Evolutionary conservation across 2,113 vertebrate genomes (phyloP).

Genomic region (Amphilophus citrinellus): DNA sequence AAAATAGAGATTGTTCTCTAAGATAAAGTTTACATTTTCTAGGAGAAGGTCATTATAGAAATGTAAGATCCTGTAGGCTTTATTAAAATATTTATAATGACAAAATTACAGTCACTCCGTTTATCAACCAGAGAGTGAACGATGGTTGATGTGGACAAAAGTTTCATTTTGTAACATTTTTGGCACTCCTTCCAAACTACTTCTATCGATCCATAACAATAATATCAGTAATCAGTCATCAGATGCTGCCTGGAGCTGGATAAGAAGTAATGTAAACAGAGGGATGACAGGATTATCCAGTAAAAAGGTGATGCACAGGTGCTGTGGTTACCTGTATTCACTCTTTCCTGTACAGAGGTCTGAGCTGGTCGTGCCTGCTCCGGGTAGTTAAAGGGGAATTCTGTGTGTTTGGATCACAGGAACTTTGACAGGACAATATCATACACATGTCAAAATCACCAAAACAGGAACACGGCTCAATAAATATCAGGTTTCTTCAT

Average conservation of each 20-base stretch:
- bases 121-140: not conserved
- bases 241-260: not conserved
- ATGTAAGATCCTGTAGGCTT: not conserved
- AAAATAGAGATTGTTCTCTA: not conserved
- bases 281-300: not conserved
- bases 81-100: not conserved
- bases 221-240: not conserved
- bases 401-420: not conserved
- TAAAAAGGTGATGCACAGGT: not conserved
- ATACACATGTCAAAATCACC: too few species aligned
- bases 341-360: not conserved
- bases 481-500: too few species aligned
- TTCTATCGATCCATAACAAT: not conserved
- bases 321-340: not conserved
- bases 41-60: not conserved
- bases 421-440: too few species aligned
- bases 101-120: not conserved
- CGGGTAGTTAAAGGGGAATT: not conserved
- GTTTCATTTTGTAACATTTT: not conserved
- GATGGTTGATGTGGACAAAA: not conserved
- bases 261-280: not conserved
- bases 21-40: conserved; percentile 22
- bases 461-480: too few species aligned
- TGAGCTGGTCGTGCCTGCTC: not conserved
- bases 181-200: not conserved